These are phyloP conservation scores for Melanchra persicariae DNA, from an alignment of 2,888 invertebrate species.

Conservation along the genomic window DNA sequence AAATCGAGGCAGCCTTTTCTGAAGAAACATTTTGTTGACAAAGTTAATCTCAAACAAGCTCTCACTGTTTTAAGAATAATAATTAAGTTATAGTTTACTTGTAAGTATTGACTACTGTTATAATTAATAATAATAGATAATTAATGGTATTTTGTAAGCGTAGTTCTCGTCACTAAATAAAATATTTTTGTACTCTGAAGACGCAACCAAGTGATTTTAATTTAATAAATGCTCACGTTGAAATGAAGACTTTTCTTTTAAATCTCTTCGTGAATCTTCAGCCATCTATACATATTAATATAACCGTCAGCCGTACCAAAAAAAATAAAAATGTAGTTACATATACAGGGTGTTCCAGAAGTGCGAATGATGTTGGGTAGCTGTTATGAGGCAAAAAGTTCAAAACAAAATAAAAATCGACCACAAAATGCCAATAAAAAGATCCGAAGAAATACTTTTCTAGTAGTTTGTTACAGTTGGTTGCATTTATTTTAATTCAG, in stretches of 20 bases:
- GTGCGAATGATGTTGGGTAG: too few relatives aligned
- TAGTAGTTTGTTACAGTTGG: too few relatives aligned
- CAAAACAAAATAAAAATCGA: too few relatives aligned
- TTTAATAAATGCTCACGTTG: slow-evolving; percentile 56
- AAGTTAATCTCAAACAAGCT: slow-evolving; percentile 45
- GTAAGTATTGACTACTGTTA: slow-evolving; percentile 63
- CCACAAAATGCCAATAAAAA: too few relatives aligned
- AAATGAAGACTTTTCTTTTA: slow-evolving; percentile 12
- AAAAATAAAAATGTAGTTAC: too few relatives aligned
- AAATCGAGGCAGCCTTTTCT: slow-evolving; percentile 21
- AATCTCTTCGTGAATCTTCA: too few relatives aligned
- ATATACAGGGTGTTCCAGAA: too few relatives aligned
- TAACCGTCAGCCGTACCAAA: too few relatives aligned
- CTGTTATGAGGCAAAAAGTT: too few relatives aligned
- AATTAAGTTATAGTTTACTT: slow-evolving; percentile 46
- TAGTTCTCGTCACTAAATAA: slow-evolving; percentile 56
- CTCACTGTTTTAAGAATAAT: slow-evolving; percentile 53
- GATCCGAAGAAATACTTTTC: too few relatives aligned
- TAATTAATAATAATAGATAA: slow-evolving; percentile 46
- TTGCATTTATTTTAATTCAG: too few relatives aligned
- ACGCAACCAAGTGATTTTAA: slow-evolving; percentile 58
- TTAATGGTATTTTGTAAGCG: slow-evolving; percentile 43
- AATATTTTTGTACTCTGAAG: slow-evolving; percentile 58
- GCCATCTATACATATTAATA: too few relatives aligned
- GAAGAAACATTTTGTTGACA: slow-evolving; percentile 18